Base-by-base conservation (phyloP, 2,888 invertebrate species). In the Philhelius pedissequus region DNA sequence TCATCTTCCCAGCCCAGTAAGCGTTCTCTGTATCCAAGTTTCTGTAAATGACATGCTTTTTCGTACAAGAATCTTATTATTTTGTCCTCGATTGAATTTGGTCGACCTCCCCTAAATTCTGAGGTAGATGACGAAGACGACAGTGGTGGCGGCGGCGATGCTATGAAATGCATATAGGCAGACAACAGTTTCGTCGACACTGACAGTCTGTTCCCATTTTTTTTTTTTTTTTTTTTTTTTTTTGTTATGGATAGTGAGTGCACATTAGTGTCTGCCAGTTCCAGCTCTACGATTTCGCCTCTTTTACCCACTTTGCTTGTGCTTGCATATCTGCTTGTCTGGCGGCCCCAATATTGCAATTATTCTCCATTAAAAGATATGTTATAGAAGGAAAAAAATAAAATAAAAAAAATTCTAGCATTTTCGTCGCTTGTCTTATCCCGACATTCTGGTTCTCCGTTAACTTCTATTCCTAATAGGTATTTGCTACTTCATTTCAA, bases 311-410 rank as follows among this genome's bases (percentile, higher is more conserved):
- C 43, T 45, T 76, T 71, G 40, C 45, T 71, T 15, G 52, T 73
- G 58, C 52, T 77, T 60, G 64, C 58, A 60, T 40, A 71, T 81
- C 70, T 66, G 81, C 43, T 64, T 71, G 81, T 82, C 81, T 82
- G 71, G 76, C 81, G 81, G 66, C 75, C 68, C 58, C 70, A 76
- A 82, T 81, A 81, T 75, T 76, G 81, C 81, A 81, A 81, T 81
- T 81, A 76, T 81, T 68, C 58, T 68, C 70, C 71, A 82, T 82
- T 82, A 82, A 82, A 60, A 82, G 68, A 71, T 81, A 82, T 64
- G 40, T 66, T 73, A 60, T 68, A 50, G 38, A 40, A 20, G 30
- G 38, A 56, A 25, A 64, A 43, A 64, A 38, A 20, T 4, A 52
- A 25, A 32, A 32, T 9, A 11, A 38, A 76, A 68, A 54, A 50